Evolutionary conservation across 2,888 invertebrate genomes (phyloP).

Genomic region (Parnassius smintheus): DNA sequence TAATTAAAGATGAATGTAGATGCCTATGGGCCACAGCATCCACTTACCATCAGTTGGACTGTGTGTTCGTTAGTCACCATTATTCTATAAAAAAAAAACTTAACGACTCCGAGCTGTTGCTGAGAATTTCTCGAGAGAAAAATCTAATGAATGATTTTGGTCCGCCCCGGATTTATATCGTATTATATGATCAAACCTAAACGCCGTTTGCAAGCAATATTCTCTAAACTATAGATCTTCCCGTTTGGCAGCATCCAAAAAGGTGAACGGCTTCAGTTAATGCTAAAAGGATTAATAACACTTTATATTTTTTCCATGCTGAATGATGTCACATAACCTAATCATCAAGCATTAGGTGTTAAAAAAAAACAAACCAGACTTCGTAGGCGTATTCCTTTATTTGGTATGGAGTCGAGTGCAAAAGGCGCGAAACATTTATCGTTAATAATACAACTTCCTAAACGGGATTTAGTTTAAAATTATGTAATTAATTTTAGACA

Average conservation of each 20-base stretch:
- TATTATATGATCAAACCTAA: too few species aligned
- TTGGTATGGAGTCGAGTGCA: constrained; percentile 1
- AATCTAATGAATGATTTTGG: too few species aligned
- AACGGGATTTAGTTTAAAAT: constrained; percentile 10
- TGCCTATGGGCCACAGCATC: too few species aligned
- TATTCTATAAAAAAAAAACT: too few species aligned
- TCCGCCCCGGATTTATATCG: too few species aligned
- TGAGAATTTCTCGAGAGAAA: too few species aligned
- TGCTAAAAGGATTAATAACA: constrained; percentile 10
- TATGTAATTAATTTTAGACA: not conserved
- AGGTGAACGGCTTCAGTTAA: constrained; percentile 14
- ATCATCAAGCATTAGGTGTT: constrained; percentile 1
- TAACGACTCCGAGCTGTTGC: too few species aligned
- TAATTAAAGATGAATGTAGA: too few species aligned
- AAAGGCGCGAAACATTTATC: constrained; percentile 11
- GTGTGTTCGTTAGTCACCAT: too few species aligned
- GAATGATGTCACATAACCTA: constrained; percentile 14
- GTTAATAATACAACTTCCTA: constrained; percentile 5
- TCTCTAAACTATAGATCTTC: too few species aligned
- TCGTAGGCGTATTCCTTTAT: constrained; percentile 13
- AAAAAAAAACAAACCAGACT: not conserved
- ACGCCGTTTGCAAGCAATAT: too few species aligned
- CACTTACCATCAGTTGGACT: too few species aligned
- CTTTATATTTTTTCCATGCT: constrained; percentile 4
- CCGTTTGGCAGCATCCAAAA: not conserved